Conservation (phyloP, 2,888 invertebrate species). For the Rhingia rostrata region DNA sequence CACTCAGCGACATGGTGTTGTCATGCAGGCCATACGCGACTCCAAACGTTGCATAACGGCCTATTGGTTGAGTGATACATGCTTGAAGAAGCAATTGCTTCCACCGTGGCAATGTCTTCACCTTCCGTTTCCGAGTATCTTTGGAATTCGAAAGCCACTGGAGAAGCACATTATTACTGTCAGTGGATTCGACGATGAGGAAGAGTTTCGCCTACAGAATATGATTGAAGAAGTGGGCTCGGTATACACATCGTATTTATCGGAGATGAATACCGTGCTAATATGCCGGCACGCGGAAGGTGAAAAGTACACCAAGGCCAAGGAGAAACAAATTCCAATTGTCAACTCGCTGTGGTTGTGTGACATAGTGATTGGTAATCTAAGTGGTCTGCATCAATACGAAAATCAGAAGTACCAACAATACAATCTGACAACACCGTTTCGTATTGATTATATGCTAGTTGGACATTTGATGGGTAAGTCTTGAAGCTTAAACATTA, state of each 20-base stretch:
- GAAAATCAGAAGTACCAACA: conserved; percentile 94
- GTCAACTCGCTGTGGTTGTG: conserved; percentile 97
- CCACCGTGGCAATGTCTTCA: conserved; percentile 98
- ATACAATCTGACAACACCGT: conserved; percentile 90
- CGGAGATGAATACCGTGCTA: conserved; percentile 90
- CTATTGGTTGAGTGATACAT: conserved; percentile 95
- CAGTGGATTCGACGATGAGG: conserved; percentile 95
- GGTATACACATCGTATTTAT: conserved; percentile 90
- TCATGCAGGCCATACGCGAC: conserved; percentile 90
- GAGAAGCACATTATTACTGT: conserved; percentile 91
- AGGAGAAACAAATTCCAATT: conserved; percentile 95
- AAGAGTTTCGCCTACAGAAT: conserved; percentile 90
- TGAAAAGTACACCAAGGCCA: conserved; percentile 93
- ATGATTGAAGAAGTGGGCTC: conserved; percentile 95
- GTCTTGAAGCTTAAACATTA: conserved; percentile 76
- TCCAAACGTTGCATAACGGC: conserved; percentile 90
- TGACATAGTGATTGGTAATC: conserved; percentile 94
- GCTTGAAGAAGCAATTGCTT: conserved; percentile 91
- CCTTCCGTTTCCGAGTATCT: conserved; percentile 89
- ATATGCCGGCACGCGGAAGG: conserved; percentile 93
- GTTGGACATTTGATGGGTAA: conserved; percentile 96
- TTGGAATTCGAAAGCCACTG: conserved; percentile 88
- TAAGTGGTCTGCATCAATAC: conserved; percentile 90
- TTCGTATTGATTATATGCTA: conserved; percentile 92
- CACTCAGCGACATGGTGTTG: conserved; percentile 94